Base-by-base conservation (phyloP, 1,140 invertebrate species). In the Sweltsa coloradensis region DNA sequence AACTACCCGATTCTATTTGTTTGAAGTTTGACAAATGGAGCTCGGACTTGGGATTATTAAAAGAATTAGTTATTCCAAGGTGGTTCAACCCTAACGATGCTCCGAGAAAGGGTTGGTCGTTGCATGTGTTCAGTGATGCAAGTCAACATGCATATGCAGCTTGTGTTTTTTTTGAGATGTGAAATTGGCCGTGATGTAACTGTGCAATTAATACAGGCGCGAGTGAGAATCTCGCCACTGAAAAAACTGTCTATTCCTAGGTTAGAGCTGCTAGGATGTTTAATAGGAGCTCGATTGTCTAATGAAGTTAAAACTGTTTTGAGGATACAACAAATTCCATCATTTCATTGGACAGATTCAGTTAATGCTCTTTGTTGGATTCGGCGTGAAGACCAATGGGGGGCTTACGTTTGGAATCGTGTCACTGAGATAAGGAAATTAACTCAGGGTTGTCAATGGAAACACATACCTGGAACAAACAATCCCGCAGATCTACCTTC, bases 401-500 rank as follows among this genome's bases (percentile, higher is more conserved):
- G n/a, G n/a, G n/a, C n/a, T n/a, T 57, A 54, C 47, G 55, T 57
- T 3, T 21, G 24, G 1, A 58, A 58, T 24, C 21, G 53, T 23
- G 51, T 52, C 2, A 24, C 49, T 41, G 55, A 58, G 41, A 57
- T 58, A n/a, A 1, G 41, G 21, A 6, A 7, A 13, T 4, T 49
- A 18, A 29, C 26, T 31, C 46, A 34, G 16, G 11, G 18, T 13
- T 41, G 42, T 3, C 23, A 52, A 2, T 69, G 64, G 63, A 34
- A 51, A 18, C 57, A 68, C 53, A 51, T 67, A 5, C 60, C 64
- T 3, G 63, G 62, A 2, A 41, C 48, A 14, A 23, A 50, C 14
- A 70, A 69, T 51, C 63, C 66, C 5, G 66, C 63, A n/a, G 65
- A 70, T 53, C 47, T 66, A 16, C 57, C 59, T 5, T 67, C 64